Evolutionary conservation across 2,113 vertebrate genomes (phyloP).

Genomic region (Festucalex cinctus): DNA sequence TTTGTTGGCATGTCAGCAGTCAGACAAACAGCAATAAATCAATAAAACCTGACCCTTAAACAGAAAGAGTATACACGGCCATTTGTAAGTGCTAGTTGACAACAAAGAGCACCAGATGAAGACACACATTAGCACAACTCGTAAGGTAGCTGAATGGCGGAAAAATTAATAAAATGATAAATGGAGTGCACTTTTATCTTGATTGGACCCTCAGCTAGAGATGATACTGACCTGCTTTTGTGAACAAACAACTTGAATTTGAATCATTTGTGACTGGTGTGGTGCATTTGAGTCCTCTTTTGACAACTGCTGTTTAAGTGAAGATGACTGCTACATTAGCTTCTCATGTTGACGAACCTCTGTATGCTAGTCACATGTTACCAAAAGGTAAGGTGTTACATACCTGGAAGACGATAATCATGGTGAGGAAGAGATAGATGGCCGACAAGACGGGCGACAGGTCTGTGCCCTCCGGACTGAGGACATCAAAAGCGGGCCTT

Average conservation of each 20-base stretch:
- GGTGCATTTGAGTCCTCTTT: too few relatives aligned
- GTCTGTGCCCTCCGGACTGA: conserved; percentile 81
- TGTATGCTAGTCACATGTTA: background rate
- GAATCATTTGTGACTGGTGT: too few relatives aligned
- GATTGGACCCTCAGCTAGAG: too few relatives aligned
- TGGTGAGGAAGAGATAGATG: conserved; percentile 91
- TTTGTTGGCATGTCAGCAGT: background rate
- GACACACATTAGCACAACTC: too few relatives aligned
- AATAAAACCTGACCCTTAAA: background rate
- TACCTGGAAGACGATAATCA: conserved; percentile 98
- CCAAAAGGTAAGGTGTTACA: background rate
- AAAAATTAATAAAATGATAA: too few relatives aligned
- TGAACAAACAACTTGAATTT: too few relatives aligned
- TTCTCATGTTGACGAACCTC: background rate
- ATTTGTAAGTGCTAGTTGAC: too few relatives aligned
- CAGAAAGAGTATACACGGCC: background rate
- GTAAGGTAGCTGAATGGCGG: background rate
- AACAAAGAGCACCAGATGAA: too few relatives aligned
- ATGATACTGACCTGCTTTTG: too few relatives aligned
- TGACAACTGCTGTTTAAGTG: too few relatives aligned
- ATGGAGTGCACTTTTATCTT: too few relatives aligned
- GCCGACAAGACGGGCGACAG: conserved; percentile 85
- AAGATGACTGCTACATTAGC: background rate
- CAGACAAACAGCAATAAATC: background rate
- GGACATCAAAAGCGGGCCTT: conserved; percentile 87